phyloP scores from a whole-genome alignment of 2,113 vertebrate species.

The Rhynchomys soricoides region DNA sequence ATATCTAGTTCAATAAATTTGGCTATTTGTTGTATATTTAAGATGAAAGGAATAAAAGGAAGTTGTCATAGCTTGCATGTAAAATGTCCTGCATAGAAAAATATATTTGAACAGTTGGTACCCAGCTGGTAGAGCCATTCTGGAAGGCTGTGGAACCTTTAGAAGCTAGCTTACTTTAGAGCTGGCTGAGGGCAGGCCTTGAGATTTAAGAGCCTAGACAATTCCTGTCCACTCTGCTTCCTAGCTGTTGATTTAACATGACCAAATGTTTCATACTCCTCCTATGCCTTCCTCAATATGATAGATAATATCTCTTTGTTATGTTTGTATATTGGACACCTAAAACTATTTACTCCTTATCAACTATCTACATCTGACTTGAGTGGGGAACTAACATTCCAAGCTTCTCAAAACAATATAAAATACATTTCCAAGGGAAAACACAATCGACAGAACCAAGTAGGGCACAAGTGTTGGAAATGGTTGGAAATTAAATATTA shows the following conservation, averaged over 20 bases:
- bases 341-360: not conserved
- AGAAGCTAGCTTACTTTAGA: not conserved
- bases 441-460: not conserved
- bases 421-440: not conserved
- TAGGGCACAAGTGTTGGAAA: not conserved
- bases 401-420: not conserved
- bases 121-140: not conserved
- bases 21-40: not conserved
- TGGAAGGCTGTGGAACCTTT: not conserved
- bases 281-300: not conserved
- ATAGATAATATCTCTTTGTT: not conserved
- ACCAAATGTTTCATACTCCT: not conserved
- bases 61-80: not conserved
- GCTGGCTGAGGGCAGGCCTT: not conserved
- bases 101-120: not conserved
- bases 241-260: not conserved
- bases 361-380: not conserved
- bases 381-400: not conserved
- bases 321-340: not conserved
- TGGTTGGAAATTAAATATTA: not conserved
- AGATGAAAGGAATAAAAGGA: not conserved
- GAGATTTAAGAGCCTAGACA: not conserved
- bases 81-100: not conserved
- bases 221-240: not conserved
- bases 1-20: not conserved